Conservation (phyloP, 2,888 invertebrate species). For the Trisateles emortualis region DNA sequence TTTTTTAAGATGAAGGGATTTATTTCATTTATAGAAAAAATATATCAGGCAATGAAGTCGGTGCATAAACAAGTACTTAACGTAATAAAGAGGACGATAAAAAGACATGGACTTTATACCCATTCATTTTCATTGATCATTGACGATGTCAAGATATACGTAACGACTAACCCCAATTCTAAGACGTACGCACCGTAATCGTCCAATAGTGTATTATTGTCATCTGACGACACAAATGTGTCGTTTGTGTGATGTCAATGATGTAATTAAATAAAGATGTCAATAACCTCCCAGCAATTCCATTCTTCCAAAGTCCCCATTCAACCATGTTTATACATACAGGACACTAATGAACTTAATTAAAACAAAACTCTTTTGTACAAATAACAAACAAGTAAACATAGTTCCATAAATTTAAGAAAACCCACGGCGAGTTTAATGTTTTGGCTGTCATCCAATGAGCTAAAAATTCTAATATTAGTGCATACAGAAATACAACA, state of each 20-base stretch:
- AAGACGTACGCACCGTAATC: constrained; percentile 4
- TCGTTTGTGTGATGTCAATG: constrained; percentile 29
- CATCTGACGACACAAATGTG: constrained; percentile 13
- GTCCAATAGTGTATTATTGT: constrained; percentile 5
- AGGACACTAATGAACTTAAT: constrained; percentile 3
- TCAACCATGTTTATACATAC: constrained; percentile 10
- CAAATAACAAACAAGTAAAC: constrained; percentile 47
- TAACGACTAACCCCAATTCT: constrained; percentile 13
- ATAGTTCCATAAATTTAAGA: constrained; percentile 59
- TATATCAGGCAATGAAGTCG: too few species aligned
- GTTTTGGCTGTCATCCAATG: constrained; percentile 77
- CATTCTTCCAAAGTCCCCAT: constrained; percentile 16
- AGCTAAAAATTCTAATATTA: constrained; percentile 84
- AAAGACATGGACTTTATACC: constrained; percentile 29
- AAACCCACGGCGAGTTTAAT: constrained; percentile 68
- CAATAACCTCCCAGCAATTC: constrained; percentile 34
- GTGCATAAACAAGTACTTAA: neutral
- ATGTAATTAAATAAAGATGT: constrained; percentile 29
- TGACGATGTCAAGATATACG: neutral
- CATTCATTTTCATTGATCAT: constrained; percentile 11
- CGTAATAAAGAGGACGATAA: constrained; percentile 8
- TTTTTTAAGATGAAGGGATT: too few species aligned
- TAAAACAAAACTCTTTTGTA: constrained; percentile 20
- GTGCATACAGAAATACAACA: constrained; percentile 77
- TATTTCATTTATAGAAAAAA: too few species aligned